Percentiles rank a stretch among this genome's conserved stretches.
Evolutionary conservation across 2,113 vertebrate genomes (phyloP).

Genomic region (Ammodytes dubius): DNA sequence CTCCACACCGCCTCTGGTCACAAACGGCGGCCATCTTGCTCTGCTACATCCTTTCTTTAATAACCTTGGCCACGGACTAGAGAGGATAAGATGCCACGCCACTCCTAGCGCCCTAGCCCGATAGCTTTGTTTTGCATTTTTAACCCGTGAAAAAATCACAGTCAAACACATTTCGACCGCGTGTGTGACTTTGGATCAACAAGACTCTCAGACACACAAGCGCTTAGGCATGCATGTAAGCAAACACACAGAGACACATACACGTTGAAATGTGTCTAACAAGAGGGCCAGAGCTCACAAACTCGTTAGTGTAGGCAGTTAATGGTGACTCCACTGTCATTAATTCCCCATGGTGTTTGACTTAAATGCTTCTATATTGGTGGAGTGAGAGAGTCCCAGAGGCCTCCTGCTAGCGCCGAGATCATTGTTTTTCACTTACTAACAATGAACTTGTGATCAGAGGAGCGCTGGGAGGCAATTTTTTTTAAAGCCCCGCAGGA

Average conservation of each 20-base stretch:
- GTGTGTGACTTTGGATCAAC: constrained; percentile 48
- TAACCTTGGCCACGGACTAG: constrained; percentile 89
- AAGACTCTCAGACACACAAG: constrained; percentile 23
- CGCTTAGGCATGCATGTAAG: neutral
- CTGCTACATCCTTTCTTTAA: constrained; percentile 90
- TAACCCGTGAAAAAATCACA: constrained; percentile 48
- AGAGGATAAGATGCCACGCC: constrained; percentile 77
- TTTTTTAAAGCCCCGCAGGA: constrained; percentile 70
- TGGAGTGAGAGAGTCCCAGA: constrained; percentile 76
- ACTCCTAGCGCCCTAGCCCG: constrained; percentile 46
- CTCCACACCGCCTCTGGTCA: constrained; percentile 96
- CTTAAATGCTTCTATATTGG: constrained; percentile 85
- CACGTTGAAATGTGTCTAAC: constrained; percentile 42
- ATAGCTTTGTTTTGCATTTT: constrained; percentile 65
- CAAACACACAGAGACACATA: neutral
- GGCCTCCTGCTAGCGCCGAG: constrained; percentile 75
- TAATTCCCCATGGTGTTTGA: constrained; percentile 81
- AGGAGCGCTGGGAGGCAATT: constrained; percentile 66
- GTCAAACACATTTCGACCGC: constrained; percentile 26
- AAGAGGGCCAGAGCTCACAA: constrained; percentile 66
- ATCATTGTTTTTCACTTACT: constrained; percentile 85
- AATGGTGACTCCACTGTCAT: constrained; percentile 78
- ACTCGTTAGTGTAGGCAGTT: constrained; percentile 80
- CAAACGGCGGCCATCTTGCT: constrained; percentile 90
- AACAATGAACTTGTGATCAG: constrained; percentile 83